Base-by-base conservation (phyloP, 2,797 vertebrate genomes). In the Myoxocephalus aenaeus region DNA sequence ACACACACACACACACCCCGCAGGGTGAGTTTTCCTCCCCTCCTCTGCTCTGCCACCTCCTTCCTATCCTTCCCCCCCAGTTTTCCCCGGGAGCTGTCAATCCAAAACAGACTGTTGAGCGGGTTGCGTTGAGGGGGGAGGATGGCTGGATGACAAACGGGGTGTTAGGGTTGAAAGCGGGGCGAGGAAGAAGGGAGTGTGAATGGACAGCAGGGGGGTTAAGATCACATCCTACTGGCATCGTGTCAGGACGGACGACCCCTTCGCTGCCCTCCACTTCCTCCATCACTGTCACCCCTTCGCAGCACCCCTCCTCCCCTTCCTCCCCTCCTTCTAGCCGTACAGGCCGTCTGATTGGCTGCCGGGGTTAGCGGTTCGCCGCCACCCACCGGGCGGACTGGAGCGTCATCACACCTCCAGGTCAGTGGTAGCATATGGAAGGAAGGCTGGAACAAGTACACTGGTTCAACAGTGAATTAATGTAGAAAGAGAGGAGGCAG, bases 41-140 rank as follows among this genome's bases (percentile, higher is more conserved):
- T 64, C 70, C 61, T 66, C 81, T 50, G 63, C 86, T 87, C 74
- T 67, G 81, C 88, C 87, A 84, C 85, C 86, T 85, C 86, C 86
- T 86, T 79, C 29, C 29, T 66, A 73, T 84, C 80, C 84, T 74
- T 70, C 63, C 78, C 68, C 70, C 68, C 22, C n/a, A 1, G 13
- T 50, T 69, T 82, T 84, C 75, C 66, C 83, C 57, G 79, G 82
- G 82, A 92, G 87, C 86, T 87, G 92, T 94, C 92, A 89, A 67
- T 93, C 86, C 69, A 73, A 72, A 82, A 63, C 85, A 85, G 83
- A 75, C 78, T 73, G 81, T 59, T 58, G 87, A 50, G 72, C 63
- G 62, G 53, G 56, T 65, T 20, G 46, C 44, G 32, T 42, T 57
- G 54, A 27, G 20, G n/a, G 58, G 29, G 18, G 57, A 36, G 76